Evolutionary conservation across 2,113 vertebrate genomes (phyloP), one percentile per base, ranked within the genome.

Genomic region (Cyanistes caeruleus): DNA sequence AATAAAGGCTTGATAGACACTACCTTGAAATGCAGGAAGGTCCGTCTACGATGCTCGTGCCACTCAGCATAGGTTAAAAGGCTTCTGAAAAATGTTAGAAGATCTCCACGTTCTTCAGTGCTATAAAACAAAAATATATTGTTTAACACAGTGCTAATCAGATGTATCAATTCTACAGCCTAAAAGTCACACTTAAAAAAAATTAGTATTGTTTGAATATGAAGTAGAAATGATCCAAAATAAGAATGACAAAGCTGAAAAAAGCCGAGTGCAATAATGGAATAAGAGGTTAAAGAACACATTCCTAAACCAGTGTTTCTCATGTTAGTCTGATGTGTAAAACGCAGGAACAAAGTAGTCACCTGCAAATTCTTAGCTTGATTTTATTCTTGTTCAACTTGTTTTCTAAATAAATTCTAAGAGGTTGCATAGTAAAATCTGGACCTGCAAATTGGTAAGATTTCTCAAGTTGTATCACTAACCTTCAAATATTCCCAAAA

Each of bases 21-120:
- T 98, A 99, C 99, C 98, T 99, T 98, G 97, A 99, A 99, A 96
- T 99, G 98, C 33, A 92, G 93, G 89, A 99, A 99, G 19, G 99
- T 98, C 74, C 41, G 25, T 60, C 89, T 97, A 8, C 99, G 98
- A 88, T 98, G 98, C 14, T 98, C 97, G 77, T 87, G 95, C 97
- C 98, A 98, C 53, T 99, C 97, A 35, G 98, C 97, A 76, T 98
- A 99, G n/a, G 64, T 95, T 92, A 97, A 98, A 55, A 99, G 84
- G 69, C 98, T 99, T 95, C 97, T 98, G 96, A 99, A 99, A 97
- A 99, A 98, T 25, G 97, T 91, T 72, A 98, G 67, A 19, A 99
- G 97, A 85, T 96, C 97, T 83, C 89, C 96, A 30, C 4, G 94
- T 86, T 99, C 98, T 96, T 99, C 98, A 86, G 80, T 87, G 35